phyloP scores from a whole-genome alignment of 2,888 invertebrate genomes.

The Helleia helle region DNA sequence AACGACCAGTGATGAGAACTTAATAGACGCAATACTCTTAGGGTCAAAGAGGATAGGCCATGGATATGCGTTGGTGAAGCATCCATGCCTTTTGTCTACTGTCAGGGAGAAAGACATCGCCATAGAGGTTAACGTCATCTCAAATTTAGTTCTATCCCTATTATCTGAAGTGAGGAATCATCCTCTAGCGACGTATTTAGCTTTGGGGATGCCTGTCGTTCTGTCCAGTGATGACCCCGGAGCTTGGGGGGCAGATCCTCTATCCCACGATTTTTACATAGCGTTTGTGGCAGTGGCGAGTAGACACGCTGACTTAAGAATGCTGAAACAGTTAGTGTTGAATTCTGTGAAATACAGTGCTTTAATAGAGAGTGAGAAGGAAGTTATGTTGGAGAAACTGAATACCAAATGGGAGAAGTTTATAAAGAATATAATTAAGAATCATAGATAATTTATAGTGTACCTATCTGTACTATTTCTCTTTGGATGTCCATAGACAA shows the following conservation, averaged over 20 bases:
- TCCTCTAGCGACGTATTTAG: constrained; percentile 78
- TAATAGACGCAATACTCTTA: constrained; percentile 83
- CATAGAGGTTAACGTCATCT: constrained; percentile 85
- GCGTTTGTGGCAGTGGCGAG: constrained; percentile 84
- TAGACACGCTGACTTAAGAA: constrained; percentile 77
- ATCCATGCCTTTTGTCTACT: constrained; percentile 76
- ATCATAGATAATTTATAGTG: constrained; percentile 9
- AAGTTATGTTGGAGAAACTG: constrained; percentile 32
- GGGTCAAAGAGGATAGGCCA: constrained; percentile 86
- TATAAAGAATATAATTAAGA: constrained; percentile 27
- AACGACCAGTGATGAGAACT: constrained; percentile 78
- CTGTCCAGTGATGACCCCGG: constrained; percentile 87
- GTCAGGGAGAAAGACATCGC: constrained; percentile 76
- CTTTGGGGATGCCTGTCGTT: constrained; percentile 80
- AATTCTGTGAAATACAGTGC: constrained; percentile 84
- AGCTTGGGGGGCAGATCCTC: constrained; percentile 81
- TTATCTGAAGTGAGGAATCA: constrained; percentile 84
- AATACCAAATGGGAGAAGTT: constrained; percentile 43
- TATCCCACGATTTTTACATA: constrained; percentile 86
- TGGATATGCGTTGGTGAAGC: constrained; percentile 82
- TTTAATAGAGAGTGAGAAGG: constrained; percentile 34
- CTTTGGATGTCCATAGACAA: too few species aligned
- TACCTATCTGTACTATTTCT: too few species aligned
- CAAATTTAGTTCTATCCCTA: constrained; percentile 82
- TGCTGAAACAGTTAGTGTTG: constrained; percentile 82